phyloP scores from a whole-genome alignment of 2,888 invertebrate species.

The Esperia sulphurella region DNA sequence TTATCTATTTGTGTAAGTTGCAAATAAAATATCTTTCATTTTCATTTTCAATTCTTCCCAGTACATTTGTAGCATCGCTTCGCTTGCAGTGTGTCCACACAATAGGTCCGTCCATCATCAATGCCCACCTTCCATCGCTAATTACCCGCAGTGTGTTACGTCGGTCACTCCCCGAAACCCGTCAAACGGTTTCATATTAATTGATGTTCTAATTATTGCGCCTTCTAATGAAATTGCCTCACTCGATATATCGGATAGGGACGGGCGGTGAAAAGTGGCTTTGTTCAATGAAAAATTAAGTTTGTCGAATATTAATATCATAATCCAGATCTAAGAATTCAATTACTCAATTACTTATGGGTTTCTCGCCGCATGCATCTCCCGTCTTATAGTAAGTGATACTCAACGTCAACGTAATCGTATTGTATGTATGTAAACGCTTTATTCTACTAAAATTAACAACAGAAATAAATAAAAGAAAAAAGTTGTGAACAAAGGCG shows the following conservation, averaged over 20 bases:
- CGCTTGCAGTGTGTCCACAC: neutral
- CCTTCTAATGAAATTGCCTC: constrained; percentile 56
- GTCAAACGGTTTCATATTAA: constrained; percentile 59
- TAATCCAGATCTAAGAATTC: too few species aligned
- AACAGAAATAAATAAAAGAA: too few species aligned
- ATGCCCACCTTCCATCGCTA: constrained; percentile 23
- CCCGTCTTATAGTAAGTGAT: too few species aligned
- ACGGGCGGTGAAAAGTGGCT: neutral
- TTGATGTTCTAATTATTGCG: constrained; percentile 58
- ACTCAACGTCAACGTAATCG: too few species aligned
- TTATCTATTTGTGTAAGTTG: too few species aligned
- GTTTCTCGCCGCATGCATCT: neutral
- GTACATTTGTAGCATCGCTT: too few species aligned
- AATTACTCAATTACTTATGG: neutral
- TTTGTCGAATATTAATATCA: neutral
- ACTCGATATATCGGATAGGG: neutral
- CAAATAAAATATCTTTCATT: too few species aligned
- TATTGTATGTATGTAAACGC: too few species aligned
- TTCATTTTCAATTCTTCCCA: too few species aligned
- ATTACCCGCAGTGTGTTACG: constrained; percentile 41
- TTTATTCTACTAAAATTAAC: too few species aligned
- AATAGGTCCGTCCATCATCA: neutral
- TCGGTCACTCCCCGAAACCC: constrained; percentile 43
- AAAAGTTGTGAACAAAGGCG: too few species aligned
- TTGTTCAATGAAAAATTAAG: neutral